Base-by-base conservation (phyloP, 1,140 invertebrate species). In the Adelges cooleyi region DNA sequence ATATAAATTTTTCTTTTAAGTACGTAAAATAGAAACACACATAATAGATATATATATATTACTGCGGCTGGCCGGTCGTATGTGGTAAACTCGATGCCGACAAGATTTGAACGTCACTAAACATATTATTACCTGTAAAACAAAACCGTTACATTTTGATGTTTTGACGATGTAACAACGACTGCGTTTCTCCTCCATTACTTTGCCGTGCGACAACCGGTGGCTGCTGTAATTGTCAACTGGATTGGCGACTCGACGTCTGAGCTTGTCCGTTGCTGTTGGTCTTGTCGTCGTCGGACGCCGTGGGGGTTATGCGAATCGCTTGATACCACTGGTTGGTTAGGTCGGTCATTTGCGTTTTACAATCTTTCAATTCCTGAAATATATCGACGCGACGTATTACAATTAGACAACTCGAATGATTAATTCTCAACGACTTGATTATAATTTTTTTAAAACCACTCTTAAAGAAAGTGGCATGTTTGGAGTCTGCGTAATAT, bases 321-420 rank as follows among this genome's bases (percentile, higher is more conserved):
- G 90, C 92, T 74, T 95, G 90, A 77, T 95, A 95, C 93, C 93
- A 97, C 73, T 95, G 89, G 74, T 95, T 94, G 1, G 92, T 95
- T 49, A 97, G 77, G 77, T 92, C 89, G 6, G 89, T 90, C 92
- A 97, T 96, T 78, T 95, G 92, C 50, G 86, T 92, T 73, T 92
- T 91, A 71, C 93, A 95, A 75, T 95, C 92, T 73, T 91, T 90
- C 49, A 97, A 75, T 78, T 97, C 92, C 83, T 95, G 79, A 27
- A 77, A 75, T n/a, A n/a, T n/a, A n/a, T n/a, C n/a, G n/a, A n/a
- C n/a, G n/a, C n/a, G n/a, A 71, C 69, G 71, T 71, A 68, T 70
- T 69, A 23, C 38, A 20, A 6, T 62, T 52, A 23, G 29, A 48
- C 29, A 27, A 29, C n/a, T 50, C 18, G 27, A 65, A 67, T 11